Evolutionary conservation across 2,888 invertebrate species (phyloP), one percentile per base, ranked within the genome.

Genomic region (Acanthococcus lagerstroemiae): DNA sequence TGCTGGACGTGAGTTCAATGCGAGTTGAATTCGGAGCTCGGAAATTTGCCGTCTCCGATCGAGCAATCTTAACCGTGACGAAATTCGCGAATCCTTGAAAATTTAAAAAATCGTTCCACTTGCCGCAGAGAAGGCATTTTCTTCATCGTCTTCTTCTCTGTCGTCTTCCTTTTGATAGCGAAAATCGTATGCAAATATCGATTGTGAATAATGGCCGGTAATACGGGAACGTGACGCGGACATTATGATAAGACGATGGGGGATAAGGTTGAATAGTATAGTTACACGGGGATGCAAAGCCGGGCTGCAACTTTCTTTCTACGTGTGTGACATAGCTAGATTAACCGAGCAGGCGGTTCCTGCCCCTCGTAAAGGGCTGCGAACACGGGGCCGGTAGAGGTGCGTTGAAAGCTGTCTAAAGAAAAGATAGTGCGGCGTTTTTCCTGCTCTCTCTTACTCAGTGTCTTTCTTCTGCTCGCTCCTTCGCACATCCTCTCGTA

Each of bases 181-280:
- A n/a, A 57, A 45, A 44, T 57, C 45, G 37, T 57, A 57, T 57
- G 57, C 57, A 57, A 57, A 57, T 57, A 57, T 57, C 57, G 57
- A 57, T 57, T 57, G 57, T 57, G 45, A 57, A 57, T 57, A 57
- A 57, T 57, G 57, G 57, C 25, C 25, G 45, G 57, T 57, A 57
- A 57, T 57, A 45, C 25, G 45, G 45, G 57, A 45, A 45, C 45
- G 57, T 57, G 57, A 57, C 57, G 57, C 45, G 57, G 57, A 57
- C 57, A 57, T 45, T 44, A 57, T 45, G 57, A 57, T 57, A 57
- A 57, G 45, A 57, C 27, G 57, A n/a, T 37, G 3, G 37, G 37
- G 55, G n/a, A 55, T 27, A 55, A 27, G 55, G 48, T 6, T 46
- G 15, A 22, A 26, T 24, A 26, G 26, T 24, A 26, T 54, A 54